Evolutionary conservation across 2,797 vertebrate genomes (phyloP).

Genomic region (Bradypodion pumilum): DNA sequence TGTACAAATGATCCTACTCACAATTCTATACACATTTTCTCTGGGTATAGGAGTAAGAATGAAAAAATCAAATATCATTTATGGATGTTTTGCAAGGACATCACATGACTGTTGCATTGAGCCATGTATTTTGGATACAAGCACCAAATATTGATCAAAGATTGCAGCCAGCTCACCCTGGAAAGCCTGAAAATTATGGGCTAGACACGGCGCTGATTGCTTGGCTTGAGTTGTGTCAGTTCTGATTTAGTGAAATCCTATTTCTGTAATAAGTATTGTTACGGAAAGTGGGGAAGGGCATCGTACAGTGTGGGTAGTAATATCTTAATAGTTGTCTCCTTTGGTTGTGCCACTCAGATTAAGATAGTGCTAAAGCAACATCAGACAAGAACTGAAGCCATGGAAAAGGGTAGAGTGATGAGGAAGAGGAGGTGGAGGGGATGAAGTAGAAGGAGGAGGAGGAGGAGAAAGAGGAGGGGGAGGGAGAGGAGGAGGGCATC

Average conservation of each 20-base stretch:
- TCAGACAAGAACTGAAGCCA: constrained; percentile 46
- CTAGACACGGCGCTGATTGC: background rate
- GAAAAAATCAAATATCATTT: background rate
- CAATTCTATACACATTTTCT: background rate
- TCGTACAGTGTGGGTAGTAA: background rate
- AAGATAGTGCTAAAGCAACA: constrained; percentile 20
- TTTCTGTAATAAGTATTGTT: constrained; percentile 17
- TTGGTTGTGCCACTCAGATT: constrained; percentile 5
- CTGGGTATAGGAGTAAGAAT: background rate
- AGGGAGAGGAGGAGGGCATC: no score
- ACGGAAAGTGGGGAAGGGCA: background rate
- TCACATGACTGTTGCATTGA: background rate
- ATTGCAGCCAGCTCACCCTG: background rate
- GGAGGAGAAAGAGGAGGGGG: no score
- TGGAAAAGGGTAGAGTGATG: background rate
- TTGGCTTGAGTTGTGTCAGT: constrained; percentile 7
- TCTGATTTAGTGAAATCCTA: constrained; percentile 21
- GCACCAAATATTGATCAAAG: background rate
- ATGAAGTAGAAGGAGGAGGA: no score
- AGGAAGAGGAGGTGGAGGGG: no score
- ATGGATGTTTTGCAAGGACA: background rate
- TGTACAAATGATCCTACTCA: background rate
- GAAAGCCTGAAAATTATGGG: background rate
- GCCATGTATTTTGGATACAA: background rate
- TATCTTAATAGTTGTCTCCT: constrained; percentile 8